Percentiles rank a stretch among this genome's conserved stretches.
phyloP scores from a whole-genome alignment of 2,797 vertebrate species.

The Phalloptychus januarius region DNA sequence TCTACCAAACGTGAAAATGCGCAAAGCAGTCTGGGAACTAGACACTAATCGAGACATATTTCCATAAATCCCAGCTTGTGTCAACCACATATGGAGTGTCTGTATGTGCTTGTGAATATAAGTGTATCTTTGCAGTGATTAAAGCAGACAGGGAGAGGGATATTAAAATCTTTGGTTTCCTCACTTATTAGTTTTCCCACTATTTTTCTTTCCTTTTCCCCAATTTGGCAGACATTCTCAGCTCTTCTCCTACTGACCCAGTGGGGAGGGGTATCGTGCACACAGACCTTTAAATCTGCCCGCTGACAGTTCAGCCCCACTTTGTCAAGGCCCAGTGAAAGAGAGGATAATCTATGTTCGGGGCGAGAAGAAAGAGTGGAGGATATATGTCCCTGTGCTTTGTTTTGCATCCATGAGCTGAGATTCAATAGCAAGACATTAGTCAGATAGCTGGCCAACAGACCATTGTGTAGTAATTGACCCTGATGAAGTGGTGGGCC shows the following conservation, averaged over 20 bases:
- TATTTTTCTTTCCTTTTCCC: conserved; percentile 71
- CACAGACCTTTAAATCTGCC: conserved; percentile 83
- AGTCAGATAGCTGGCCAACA: conserved; percentile 68
- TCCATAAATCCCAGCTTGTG: conserved; percentile 43
- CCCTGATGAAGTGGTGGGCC: conserved; percentile 78
- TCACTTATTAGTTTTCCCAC: conserved; percentile 72
- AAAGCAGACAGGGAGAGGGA: conserved; percentile 52
- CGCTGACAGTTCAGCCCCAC: conserved; percentile 80
- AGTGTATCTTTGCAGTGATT: conserved; percentile 43
- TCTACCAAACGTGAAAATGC: conserved; percentile 34
- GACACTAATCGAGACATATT: conserved; percentile 16
- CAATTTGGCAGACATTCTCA: conserved; percentile 65
- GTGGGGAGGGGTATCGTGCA: conserved; percentile 68
- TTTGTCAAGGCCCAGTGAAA: conserved; percentile 81
- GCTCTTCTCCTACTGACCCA: conserved; percentile 63
- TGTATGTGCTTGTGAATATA: conserved; percentile 43
- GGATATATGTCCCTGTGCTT: conserved; percentile 77
- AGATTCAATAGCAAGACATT: conserved; percentile 76
- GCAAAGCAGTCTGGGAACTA: conserved; percentile 34
- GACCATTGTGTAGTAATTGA: conserved; percentile 83
- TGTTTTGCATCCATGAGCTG: conserved; percentile 75
- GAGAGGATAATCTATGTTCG: conserved; percentile 77
- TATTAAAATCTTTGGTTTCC: conserved; percentile 67
- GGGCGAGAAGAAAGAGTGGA: conserved; percentile 72
- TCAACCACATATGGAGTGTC: conserved; percentile 46